Conservation (phyloP, 1,140 invertebrate genomes). For the Potamilus streckersoni region DNA sequence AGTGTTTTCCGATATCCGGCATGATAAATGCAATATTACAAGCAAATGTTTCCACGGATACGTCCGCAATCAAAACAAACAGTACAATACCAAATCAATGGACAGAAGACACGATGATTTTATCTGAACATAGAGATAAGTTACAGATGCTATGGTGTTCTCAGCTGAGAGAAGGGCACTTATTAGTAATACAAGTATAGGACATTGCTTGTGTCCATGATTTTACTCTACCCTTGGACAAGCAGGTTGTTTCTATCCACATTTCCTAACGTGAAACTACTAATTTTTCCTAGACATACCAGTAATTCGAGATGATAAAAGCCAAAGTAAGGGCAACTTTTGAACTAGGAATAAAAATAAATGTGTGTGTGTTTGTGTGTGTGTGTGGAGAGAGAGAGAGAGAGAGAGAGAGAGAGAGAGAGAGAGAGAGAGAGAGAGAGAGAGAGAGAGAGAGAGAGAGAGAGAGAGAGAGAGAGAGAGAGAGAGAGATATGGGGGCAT, state of each 20-base stretch:
- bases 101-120: no score
- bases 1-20: no score
- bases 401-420: conserved; percentile 9
- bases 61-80: no score
- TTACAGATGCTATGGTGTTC: no score
- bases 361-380: conserved; percentile 1
- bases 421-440: background rate
- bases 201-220: conserved; percentile 76
- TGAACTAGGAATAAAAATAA: background rate
- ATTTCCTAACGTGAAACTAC: background rate
- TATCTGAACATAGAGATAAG: no score
- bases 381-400: background rate
- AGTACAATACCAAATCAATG: no score
- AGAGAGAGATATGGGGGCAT: background rate
- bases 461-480: conserved; percentile 7
- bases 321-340: background rate
- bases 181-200: conserved; percentile 69
- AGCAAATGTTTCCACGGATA: no score
- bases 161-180: conserved; percentile 30
- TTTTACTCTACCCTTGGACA: background rate
- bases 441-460: background rate
- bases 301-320: conserved; percentile 1
- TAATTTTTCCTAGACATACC: background rate
- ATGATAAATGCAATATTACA: no score
- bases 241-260: background rate